Conservation (phyloP, 2,888 invertebrate species). For the Dolichomitus sp. region DNA sequence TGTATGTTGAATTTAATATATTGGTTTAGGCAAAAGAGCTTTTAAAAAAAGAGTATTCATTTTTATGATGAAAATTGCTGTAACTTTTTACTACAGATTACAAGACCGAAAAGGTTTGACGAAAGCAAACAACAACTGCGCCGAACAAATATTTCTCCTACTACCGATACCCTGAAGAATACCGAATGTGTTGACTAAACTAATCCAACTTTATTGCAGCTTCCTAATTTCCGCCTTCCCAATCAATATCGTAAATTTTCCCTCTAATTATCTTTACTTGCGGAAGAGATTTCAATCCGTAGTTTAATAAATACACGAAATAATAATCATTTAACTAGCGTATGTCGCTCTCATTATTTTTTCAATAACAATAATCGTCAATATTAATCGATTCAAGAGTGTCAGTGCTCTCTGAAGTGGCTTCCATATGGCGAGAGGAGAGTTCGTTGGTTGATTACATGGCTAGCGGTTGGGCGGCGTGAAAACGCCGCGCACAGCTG, state of each 20-base stretch:
- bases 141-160: too few relatives aligned
- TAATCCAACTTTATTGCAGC: neutral
- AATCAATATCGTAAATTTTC: neutral
- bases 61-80: too few relatives aligned
- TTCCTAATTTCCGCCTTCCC: neutral
- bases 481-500: conserved; percentile 25
- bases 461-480: neutral
- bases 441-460: conserved; percentile 50
- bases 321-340: neutral
- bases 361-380: conserved; percentile 42
- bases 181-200: too few relatives aligned
- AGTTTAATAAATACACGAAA: neutral
- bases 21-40: too few relatives aligned
- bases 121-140: too few relatives aligned
- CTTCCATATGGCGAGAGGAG: conserved; percentile 43
- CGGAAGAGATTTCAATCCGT: neutral
- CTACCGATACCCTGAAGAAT: too few relatives aligned
- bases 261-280: neutral
- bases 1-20: neutral
- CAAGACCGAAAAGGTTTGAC: too few relatives aligned
- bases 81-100: too few relatives aligned
- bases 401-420: conserved; percentile 38
- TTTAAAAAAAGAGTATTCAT: too few relatives aligned
- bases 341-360: neutral
- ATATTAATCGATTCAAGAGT: conserved; percentile 33